phyloP scores from a whole-genome alignment of 1,140 invertebrate species.

The Tribolium castaneum region DNA sequence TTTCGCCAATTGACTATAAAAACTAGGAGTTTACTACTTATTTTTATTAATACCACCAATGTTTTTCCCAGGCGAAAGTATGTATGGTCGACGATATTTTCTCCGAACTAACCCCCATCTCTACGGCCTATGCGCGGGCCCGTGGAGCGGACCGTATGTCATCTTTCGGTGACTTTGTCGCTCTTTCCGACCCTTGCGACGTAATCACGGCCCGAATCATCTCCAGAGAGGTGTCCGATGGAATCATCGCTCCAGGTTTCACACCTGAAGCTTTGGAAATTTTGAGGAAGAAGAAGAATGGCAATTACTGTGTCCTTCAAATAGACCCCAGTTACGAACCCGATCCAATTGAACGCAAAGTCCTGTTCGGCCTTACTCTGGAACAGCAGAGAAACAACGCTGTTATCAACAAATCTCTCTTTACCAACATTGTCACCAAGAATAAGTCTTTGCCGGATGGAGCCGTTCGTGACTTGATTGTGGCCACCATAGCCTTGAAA shows the following conservation, averaged over 20 bases:
- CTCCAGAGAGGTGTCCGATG: constrained; percentile 91
- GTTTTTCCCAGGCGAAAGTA: constrained; percentile 76
- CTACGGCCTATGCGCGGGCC: constrained; percentile 94
- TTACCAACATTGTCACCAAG: constrained; percentile 86
- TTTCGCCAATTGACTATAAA: too few relatives aligned
- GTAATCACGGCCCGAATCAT: constrained; percentile 82
- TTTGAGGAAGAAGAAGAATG: constrained; percentile 96
- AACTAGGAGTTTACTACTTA: too few relatives aligned
- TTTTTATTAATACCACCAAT: background rate
- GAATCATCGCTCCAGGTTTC: constrained; percentile 95
- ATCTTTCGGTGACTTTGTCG: constrained; percentile 98
- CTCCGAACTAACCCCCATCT: constrained; percentile 84
- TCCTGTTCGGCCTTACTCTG: constrained; percentile 90
- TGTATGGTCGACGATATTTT: constrained; percentile 94
- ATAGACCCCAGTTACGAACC: constrained; percentile 92
- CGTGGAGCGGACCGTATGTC: constrained; percentile 98
- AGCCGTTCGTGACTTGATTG: constrained; percentile 90
- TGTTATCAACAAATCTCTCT: constrained; percentile 81
- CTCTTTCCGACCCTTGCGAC: constrained; percentile 94
- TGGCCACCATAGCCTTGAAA: constrained; percentile 96
- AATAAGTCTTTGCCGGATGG: constrained; percentile 76
- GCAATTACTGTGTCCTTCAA: constrained; percentile 91
- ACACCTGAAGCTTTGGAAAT: constrained; percentile 84
- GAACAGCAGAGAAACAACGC: constrained; percentile 95
- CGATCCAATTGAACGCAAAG: constrained; percentile 82